Evolutionary conservation across 1,140 invertebrate genomes (phyloP).

Genomic region (Bombus huntii): DNA sequence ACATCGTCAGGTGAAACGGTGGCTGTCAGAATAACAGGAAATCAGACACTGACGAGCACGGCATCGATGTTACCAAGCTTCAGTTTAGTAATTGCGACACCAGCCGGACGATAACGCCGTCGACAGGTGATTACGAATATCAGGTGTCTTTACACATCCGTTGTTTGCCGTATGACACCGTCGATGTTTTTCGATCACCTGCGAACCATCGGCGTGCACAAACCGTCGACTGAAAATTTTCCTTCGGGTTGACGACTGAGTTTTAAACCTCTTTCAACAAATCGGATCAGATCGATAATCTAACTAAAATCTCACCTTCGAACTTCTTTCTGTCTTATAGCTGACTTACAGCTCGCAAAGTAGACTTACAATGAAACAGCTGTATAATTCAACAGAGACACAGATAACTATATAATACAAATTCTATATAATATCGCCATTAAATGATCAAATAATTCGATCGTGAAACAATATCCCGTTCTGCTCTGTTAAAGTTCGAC

Average conservation of each 20-base stretch:
- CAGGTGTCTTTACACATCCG: constrained; percentile 73
- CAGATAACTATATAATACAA: background rate
- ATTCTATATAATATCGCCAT: background rate
- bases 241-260: background rate
- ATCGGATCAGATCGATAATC: no score
- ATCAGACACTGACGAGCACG: constrained; percentile 61
- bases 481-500: background rate
- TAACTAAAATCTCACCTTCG: no score
- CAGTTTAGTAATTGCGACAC: constrained; percentile 72
- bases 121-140: constrained; percentile 74
- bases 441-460: no score
- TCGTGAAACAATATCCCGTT: no score
- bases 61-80: constrained; percentile 49
- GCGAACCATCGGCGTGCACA: background rate
- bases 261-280: background rate
- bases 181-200: background rate
- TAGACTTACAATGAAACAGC: background rate
- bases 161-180: constrained; percentile 65
- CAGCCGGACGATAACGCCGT: constrained; percentile 43
- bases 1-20: constrained; percentile 30
- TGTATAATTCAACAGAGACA: background rate
- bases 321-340: no score
- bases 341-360: background rate
- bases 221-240: background rate
- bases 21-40: constrained; percentile 68